A percentile compares a stretch with the other conserved stretches of the same genome.
Evolutionary conservation across 2,888 invertebrate species (phyloP).

Genomic region (Oxycera nigricornis): DNA sequence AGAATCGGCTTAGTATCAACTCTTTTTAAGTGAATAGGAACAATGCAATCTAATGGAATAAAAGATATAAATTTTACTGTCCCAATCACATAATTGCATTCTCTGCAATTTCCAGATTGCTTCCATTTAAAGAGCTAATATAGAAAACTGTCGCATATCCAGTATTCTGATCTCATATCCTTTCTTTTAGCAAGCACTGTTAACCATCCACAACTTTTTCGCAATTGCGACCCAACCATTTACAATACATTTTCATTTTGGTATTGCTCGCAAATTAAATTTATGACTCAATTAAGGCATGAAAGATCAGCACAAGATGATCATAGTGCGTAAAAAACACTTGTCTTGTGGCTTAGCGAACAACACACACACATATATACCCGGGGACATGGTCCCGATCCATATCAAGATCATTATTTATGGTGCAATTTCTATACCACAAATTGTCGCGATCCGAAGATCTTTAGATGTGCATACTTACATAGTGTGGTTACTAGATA

Average conservation of each 20-base stretch:
- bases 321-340: conserved; percentile 36
- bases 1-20: too few relatives aligned
- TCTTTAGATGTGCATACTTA: neutral
- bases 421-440: conserved; percentile 36
- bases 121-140: too few relatives aligned
- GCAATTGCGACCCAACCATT: neutral
- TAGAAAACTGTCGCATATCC: too few relatives aligned
- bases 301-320: conserved; percentile 40
- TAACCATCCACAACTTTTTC: neutral
- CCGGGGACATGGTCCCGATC: neutral
- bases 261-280: conserved; percentile 31
- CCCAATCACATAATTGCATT: too few relatives aligned
- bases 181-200: neutral
- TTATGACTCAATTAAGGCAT: conserved; percentile 40
- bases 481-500: conserved; percentile 6
- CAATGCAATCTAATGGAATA: too few relatives aligned
- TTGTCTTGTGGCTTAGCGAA: conserved; percentile 1
- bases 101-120: too few relatives aligned
- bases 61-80: too few relatives aligned
- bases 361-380: neutral
- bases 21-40: too few relatives aligned
- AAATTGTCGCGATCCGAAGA: conserved; percentile 27
- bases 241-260: neutral
- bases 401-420: conserved; percentile 32
- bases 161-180: too few relatives aligned